Conservation (phyloP, 2,797 vertebrate species). For the Brachyrhaphis roseni region DNA sequence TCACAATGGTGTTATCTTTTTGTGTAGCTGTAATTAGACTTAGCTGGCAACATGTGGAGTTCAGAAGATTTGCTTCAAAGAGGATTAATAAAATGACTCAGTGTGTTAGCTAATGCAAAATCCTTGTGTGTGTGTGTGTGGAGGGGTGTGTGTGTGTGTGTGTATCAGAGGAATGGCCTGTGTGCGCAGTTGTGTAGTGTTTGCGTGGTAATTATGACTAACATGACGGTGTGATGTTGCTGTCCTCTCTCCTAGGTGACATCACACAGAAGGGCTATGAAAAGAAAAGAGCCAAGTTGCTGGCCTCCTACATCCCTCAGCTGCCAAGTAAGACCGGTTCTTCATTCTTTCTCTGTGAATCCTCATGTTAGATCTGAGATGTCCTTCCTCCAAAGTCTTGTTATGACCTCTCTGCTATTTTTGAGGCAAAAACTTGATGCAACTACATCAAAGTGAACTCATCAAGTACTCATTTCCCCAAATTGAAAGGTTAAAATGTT, state of each 20-base stretch:
- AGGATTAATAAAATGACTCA: constrained; percentile 71
- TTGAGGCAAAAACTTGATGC: neutral
- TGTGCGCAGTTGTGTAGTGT: constrained; percentile 31
- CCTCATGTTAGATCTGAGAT: constrained; percentile 5
- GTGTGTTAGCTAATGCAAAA: constrained; percentile 48
- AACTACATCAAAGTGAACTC: neutral
- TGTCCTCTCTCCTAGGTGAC: constrained; percentile 87
- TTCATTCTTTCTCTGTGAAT: constrained; percentile 11
- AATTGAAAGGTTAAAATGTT: neutral
- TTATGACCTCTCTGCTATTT: neutral
- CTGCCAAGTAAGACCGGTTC: constrained; percentile 85
- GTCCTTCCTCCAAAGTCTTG: neutral
- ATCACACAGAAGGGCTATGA: constrained; percentile 99
- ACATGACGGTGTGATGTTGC: constrained; percentile 69
- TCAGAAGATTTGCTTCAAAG: constrained; percentile 64
- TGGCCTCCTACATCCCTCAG: constrained; percentile 89
- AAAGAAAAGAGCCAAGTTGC: constrained; percentile 95
- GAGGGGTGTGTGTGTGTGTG: constrained; percentile 23
- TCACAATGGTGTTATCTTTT: constrained; percentile 66
- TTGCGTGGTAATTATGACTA: constrained; percentile 65
- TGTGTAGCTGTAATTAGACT: constrained; percentile 49
- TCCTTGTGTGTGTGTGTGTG: constrained; percentile 18
- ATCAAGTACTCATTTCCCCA: neutral
- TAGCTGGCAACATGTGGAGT: constrained; percentile 54
- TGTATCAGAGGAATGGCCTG: constrained; percentile 26